Evolutionary conservation across 2,888 invertebrate genomes (phyloP).

Genomic region (Tetramorium bicarinatum): DNA sequence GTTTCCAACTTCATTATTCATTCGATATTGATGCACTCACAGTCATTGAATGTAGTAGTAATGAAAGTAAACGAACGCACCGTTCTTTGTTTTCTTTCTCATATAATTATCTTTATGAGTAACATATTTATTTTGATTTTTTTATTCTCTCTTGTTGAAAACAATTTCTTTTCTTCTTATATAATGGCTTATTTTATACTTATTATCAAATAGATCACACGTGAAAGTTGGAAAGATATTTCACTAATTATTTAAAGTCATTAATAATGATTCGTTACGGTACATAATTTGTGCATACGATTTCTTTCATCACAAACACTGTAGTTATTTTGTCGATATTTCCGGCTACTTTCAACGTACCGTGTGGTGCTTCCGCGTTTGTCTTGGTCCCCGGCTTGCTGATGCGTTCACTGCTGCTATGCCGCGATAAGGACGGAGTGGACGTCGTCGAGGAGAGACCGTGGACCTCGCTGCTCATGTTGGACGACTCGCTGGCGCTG

Average conservation of each 20-base stretch:
- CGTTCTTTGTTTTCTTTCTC: neutral
- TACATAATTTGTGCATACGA: constrained; percentile 1
- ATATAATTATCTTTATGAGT: neutral
- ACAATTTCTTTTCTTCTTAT: constrained; percentile 5
- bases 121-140: neutral
- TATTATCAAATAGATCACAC: neutral
- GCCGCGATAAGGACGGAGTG: constrained; percentile 87
- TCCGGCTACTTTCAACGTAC: constrained; percentile 55
- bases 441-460: constrained; percentile 85
- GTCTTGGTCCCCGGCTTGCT: constrained; percentile 78
- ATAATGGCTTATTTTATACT: neutral
- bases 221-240: constrained; percentile 3
- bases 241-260: neutral
- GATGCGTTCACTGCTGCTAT: constrained; percentile 83
- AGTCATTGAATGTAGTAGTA: neutral
- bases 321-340: neutral
- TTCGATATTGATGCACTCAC: neutral
- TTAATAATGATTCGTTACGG: neutral
- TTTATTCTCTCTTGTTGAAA: neutral
- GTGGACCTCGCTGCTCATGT: constrained; percentile 84
- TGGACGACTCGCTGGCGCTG: constrained; percentile 85
- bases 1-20: neutral
- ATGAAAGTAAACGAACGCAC: neutral
- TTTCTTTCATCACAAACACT: neutral
- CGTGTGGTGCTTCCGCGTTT: constrained; percentile 70